Base-by-base conservation (phyloP, 1,140 invertebrate genomes). In the Zaprionus davidi region DNA sequence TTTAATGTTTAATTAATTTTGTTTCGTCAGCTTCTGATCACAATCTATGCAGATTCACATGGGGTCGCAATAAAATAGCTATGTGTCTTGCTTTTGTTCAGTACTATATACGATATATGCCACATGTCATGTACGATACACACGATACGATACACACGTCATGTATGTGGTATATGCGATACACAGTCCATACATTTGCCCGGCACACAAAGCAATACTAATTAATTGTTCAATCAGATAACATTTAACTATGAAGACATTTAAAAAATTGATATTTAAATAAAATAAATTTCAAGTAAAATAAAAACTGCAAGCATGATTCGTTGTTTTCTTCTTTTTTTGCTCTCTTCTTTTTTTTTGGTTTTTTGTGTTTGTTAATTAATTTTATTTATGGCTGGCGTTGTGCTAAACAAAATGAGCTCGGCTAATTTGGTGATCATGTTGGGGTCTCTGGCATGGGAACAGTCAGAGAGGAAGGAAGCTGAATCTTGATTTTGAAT, bases 211-310 rank as follows among this genome's bases (percentile, higher is more conserved):
- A 81, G 79, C 79, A 71, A 71, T 71, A 72, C 78, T 84, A 88
- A 88, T 88, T 88, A 88, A 88, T 88, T 90, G 84, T 79, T 79
- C 68, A 81, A 88, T 88, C 84, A 84, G 84, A 88, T 88, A 88
- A 81, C 73, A 72, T 67, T 88, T 69, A 77, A 78, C 81, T 84
- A 85, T 87, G 67, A 87, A 88, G 84, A 88, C 84, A 90, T 88
- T 90, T 85, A 58, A 69, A 76, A 81, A 78, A 80, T 70, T 78
- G 51, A 82, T 84, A 82, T 78, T 75, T 88, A 73, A 88, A 63
- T 58, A 73, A 88, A 84, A 81, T 77, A 81, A 73, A 88, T 88
- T 72, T 71, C 24, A 55, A 38, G 20, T 28, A 3, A 36, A 59
- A 59, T 31, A 46, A 58, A 70, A 79, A 60, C 66, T 76, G 71